Evolutionary conservation across 2,113 vertebrate species (phyloP).

Genomic region (Lipophrys pholis): DNA sequence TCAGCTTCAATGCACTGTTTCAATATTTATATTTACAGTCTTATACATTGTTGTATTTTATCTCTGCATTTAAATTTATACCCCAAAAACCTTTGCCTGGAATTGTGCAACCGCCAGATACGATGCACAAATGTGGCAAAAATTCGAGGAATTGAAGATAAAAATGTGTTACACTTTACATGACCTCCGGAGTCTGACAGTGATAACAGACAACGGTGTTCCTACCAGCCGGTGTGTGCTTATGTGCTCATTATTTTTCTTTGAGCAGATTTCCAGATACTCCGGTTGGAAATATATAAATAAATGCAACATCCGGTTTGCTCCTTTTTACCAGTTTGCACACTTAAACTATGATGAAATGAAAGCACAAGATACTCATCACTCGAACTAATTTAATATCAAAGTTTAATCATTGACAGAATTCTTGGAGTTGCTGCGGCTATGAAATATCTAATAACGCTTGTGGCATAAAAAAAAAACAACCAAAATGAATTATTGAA

Average conservation of each 20-base stretch:
- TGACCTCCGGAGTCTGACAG: slow-evolving; percentile 39
- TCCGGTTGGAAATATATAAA: background rate
- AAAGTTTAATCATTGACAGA: background rate
- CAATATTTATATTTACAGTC: slow-evolving; percentile 22
- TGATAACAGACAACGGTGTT: slow-evolving; percentile 5
- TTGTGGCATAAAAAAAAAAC: no score
- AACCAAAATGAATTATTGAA: no score
- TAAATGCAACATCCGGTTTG: background rate
- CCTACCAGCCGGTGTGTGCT: background rate
- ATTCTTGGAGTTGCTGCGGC: background rate
- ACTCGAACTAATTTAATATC: background rate
- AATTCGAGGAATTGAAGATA: slow-evolving; percentile 16
- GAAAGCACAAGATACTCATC: background rate
- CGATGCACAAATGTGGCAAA: background rate
- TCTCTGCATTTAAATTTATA: background rate
- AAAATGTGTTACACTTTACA: slow-evolving; percentile 16
- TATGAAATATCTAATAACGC: background rate
- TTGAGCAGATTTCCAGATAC: background rate
- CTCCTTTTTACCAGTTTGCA: background rate
- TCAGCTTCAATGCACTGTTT: slow-evolving; percentile 9
- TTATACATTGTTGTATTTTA: background rate
- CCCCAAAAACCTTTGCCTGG: background rate
- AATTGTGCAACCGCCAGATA: slow-evolving; percentile 6
- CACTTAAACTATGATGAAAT: background rate
- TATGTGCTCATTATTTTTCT: background rate